phyloP scores from a whole-genome alignment of 1,140 invertebrate species.

The Harlomillsia oculata region DNA sequence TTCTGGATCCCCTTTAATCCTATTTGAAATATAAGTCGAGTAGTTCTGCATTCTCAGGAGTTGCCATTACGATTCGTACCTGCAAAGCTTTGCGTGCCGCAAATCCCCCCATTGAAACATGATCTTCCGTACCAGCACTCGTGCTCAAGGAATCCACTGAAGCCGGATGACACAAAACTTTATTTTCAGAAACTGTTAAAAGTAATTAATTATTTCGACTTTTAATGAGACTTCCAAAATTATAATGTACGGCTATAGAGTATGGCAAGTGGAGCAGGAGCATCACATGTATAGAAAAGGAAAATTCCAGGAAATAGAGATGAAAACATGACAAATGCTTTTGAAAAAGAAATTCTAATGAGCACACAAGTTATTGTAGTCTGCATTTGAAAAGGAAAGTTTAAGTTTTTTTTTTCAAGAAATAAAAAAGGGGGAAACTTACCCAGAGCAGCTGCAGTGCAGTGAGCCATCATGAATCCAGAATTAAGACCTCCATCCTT shows the following conservation, averaged over 20 bases:
- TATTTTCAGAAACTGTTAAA: slow-evolving; percentile 61
- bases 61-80: no score
- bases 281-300: no score
- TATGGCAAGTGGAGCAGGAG: no score
- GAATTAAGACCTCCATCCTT: slow-evolving; percentile 63
- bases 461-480: slow-evolving; percentile 67
- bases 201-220: not conserved
- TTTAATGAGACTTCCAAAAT: no score
- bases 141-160: slow-evolving; percentile 62
- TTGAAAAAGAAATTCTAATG: no score
- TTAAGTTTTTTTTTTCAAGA: not conserved
- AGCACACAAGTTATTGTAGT: slow-evolving; percentile 11
- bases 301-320: no score
- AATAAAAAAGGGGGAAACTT: slow-evolving; percentile 25
- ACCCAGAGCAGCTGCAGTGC: slow-evolving; percentile 61
- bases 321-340: no score
- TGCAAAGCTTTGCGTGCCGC: slow-evolving; percentile 54
- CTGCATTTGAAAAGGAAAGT: slow-evolving; percentile 5
- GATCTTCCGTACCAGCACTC: slow-evolving; percentile 65
- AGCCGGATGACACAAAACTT: slow-evolving; percentile 62
- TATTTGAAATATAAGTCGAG: no score
- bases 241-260: no score
- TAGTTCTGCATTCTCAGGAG: no score
- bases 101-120: slow-evolving; percentile 67
- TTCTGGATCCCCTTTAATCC: not conserved